Percentiles rank a stretch among this genome's conserved stretches.
Evolutionary conservation across 2,888 invertebrate species (phyloP).

Genomic region (Rugalucina vietnamica): DNA sequence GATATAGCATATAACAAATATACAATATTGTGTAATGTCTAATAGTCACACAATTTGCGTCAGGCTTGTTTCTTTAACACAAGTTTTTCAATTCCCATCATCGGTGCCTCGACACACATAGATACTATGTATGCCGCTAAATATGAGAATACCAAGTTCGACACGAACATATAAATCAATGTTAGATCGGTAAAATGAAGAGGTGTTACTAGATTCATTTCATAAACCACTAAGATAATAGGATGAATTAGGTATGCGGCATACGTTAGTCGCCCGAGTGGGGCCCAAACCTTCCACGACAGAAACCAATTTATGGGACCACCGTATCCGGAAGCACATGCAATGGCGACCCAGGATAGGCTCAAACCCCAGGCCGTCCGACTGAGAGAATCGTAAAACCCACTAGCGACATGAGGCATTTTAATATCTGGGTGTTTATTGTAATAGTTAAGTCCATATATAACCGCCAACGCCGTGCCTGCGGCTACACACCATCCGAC

Average conservation of each 20-base stretch:
- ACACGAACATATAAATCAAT: constrained; percentile 48
- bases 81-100: constrained; percentile 62
- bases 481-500: constrained; percentile 75
- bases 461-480: constrained; percentile 62
- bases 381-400: constrained; percentile 83
- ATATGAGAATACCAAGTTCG: constrained; percentile 55
- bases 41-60: too few relatives aligned
- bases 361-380: constrained; percentile 85
- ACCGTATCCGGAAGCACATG: constrained; percentile 85
- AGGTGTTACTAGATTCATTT: constrained; percentile 36
- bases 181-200: constrained; percentile 47
- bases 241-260: constrained; percentile 91
- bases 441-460: constrained; percentile 78
- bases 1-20: too few relatives aligned
- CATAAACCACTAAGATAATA: constrained; percentile 62
- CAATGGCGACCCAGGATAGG: constrained; percentile 85
- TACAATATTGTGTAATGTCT: too few relatives aligned
- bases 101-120: constrained; percentile 63
- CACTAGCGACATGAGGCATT: constrained; percentile 63
- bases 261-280: constrained; percentile 95
- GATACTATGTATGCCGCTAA: constrained; percentile 51
- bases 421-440: constrained; percentile 66
- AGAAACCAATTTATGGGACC: constrained; percentile 92
- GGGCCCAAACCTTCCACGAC: constrained; percentile 92
- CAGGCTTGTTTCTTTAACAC: constrained; percentile 12